Base-by-base conservation (phyloP, 2,888 invertebrate genomes). In the Parnassius smintheus region DNA sequence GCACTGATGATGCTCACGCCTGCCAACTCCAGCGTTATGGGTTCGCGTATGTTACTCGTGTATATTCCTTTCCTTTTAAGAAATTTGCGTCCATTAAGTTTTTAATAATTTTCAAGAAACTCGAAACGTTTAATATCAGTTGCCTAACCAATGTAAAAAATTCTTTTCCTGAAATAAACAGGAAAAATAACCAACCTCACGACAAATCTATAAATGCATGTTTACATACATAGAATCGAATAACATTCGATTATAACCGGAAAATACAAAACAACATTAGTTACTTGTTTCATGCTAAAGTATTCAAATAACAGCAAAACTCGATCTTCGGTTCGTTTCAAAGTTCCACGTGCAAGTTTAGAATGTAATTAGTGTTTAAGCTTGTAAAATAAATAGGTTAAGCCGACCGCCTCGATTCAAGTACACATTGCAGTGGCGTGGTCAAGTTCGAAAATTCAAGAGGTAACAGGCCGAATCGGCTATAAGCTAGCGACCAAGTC, bases 371-470 rank as follows among this genome's bases (percentile, higher is more conserved):
- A 72, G 69, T 68, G 68, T 67, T 58, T 56, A 56, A 65, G 66
- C 65, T 65, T 62, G 68, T 68, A 70, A 75, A 75, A 81, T 78
- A 75, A 77, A 79, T 74, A 75, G 74, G 69, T 67, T 69, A 72
- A 72, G 75, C 70, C 71, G 73, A 73, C 73, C 72, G 72, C 66
- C 70, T 68, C 68, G 68, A 70, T 68, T 68, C 59, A 65, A 66
- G 69, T 73, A 76, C 76, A 81, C 80, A 82, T 82, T 81, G 78
- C 78, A 68, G 65, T 67, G 72, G 73, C 73, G 77, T 76, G 84
- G 85, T 83, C 83, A 85, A 85, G 82, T 85, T 86, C 81, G 81
- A 78, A 77, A 76, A 81, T 82, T 82, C 75, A 73, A 18, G 74
- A 76, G 73, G 72, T 78, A 80, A 77, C 81, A 78, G 75, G 73